Evolutionary conservation across 2,888 invertebrate species (phyloP).

Genomic region (Tortrix viridana): DNA sequence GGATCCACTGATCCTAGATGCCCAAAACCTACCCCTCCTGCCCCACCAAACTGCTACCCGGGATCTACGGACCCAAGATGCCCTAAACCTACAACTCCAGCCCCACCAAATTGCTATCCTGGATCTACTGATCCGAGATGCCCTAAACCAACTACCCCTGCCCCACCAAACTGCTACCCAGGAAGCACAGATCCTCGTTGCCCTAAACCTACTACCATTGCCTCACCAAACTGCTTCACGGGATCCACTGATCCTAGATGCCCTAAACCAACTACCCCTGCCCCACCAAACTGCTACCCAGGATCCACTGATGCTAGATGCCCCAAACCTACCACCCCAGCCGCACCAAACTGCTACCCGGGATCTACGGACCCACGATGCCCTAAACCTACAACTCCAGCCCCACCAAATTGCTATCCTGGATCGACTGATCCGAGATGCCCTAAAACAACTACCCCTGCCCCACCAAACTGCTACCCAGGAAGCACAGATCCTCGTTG

Average conservation of each 20-base stretch:
- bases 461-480: conserved; percentile 57
- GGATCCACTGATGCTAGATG: conserved; percentile 58
- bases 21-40: conserved; percentile 44
- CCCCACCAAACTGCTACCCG: conserved; percentile 40
- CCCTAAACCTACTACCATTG: conserved; percentile 51
- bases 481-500: conserved; percentile 57
- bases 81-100: conserved; percentile 43
- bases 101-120: conserved; percentile 41
- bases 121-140: conserved; percentile 37
- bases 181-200: conserved; percentile 45
- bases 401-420: conserved; percentile 46
- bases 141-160: conserved; percentile 42
- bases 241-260: conserved; percentile 52
- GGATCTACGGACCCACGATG: conserved; percentile 57
- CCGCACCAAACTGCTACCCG: conserved; percentile 45
- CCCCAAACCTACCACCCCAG: conserved; percentile 52
- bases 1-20: conserved; percentile 42
- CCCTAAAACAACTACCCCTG: conserved; percentile 49
- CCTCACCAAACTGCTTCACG: conserved; percentile 50
- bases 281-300: conserved; percentile 51
- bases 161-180: conserved; percentile 44
- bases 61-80: conserved; percentile 53
- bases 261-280: conserved; percentile 52
- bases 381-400: conserved; percentile 48
- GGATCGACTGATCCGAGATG: conserved; percentile 52